These are phyloP conservation scores for Varecia variegata DNA, from an alignment of 2,797 vertebrate genomes.

Conservation along the genomic window DNA sequence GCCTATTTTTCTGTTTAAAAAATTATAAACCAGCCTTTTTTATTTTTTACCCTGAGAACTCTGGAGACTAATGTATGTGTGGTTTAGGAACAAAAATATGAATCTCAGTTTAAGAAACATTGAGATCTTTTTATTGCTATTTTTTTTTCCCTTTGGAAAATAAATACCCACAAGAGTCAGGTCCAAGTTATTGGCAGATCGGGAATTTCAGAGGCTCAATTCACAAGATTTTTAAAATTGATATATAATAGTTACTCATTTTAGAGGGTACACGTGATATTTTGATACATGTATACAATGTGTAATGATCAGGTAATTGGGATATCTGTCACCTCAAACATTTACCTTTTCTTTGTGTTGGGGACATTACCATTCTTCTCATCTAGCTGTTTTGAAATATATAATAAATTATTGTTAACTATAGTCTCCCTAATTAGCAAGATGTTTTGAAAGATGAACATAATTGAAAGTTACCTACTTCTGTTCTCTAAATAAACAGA, in stretches of 20 bases:
- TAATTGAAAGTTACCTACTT: neutral
- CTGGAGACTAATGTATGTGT: conserved; percentile 50
- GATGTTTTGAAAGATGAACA: neutral
- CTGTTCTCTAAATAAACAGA: conserved; percentile 17
- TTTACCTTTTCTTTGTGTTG: neutral
- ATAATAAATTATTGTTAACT: neutral
- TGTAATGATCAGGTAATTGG: neutral
- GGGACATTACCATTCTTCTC: neutral
- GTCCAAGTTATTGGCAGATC: neutral
- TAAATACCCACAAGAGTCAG: neutral
- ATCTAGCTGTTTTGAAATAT: neutral
- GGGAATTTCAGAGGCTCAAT: neutral
- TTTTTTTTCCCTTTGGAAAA: neutral
- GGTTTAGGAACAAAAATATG: conserved; percentile 53
- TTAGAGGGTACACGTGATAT: neutral
- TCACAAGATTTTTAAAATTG: neutral
- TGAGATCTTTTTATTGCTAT: neutral
- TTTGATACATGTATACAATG: neutral
- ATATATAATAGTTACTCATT: neutral
- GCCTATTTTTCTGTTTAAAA: conserved; percentile 68
- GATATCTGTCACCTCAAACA: neutral
- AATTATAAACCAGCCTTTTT: conserved; percentile 70
- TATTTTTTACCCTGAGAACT: conserved; percentile 52
- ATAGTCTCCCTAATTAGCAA: neutral
- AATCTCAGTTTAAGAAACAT: neutral